Conservation (phyloP, 2,888 invertebrate genomes). For the Myathropa florea region DNA sequence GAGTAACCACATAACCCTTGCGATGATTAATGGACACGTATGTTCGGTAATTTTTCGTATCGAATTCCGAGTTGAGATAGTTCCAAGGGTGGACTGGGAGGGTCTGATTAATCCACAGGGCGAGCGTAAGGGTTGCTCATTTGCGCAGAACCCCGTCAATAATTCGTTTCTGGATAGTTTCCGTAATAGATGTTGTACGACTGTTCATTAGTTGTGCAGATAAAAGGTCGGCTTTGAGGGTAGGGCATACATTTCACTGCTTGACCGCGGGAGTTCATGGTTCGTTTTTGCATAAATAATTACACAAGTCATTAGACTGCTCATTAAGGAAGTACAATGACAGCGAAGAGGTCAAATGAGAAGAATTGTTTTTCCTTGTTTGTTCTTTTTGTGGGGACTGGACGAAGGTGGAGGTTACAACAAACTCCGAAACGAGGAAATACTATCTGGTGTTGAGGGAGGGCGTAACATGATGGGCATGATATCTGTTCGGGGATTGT, state of each 20-base stretch:
- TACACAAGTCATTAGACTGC: background rate
- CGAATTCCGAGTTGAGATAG: background rate
- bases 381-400: background rate
- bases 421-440: too few relatives aligned
- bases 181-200: background rate
- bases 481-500: too few relatives aligned
- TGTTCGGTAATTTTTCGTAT: slow-evolving; percentile 19
- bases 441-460: too few relatives aligned
- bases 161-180: background rate
- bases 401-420: too few relatives aligned
- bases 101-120: background rate
- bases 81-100: too few relatives aligned
- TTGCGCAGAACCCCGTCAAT: background rate
- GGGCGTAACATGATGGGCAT: too few relatives aligned
- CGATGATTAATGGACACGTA: slow-evolving; percentile 48
- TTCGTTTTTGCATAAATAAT: background rate
- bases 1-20: slow-evolving; percentile 20
- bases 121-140: background rate
- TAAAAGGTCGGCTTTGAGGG: background rate
- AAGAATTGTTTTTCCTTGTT: background rate
- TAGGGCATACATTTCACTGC: background rate
- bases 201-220: background rate
- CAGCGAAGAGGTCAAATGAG: background rate
- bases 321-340: background rate
- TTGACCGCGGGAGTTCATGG: background rate